Conservation (phyloP, 2,888 invertebrate species). For the Clitarchus hookeri region DNA sequence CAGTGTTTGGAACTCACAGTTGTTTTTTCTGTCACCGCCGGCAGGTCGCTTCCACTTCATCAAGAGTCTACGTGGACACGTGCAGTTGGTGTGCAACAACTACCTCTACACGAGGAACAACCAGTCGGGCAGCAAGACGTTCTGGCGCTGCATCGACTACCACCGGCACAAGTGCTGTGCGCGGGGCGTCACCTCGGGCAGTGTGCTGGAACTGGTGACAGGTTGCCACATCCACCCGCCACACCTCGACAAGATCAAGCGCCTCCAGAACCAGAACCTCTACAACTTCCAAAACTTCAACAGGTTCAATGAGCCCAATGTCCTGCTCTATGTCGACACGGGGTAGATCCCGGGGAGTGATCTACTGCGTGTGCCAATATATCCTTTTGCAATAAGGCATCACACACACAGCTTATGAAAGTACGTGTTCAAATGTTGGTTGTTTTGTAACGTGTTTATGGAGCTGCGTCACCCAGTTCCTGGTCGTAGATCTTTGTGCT, state of each 20-base stretch:
- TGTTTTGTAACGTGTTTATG: no score
- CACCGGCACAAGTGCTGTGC: constrained; percentile 17
- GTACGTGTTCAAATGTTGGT: no score
- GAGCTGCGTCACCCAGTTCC: no score
- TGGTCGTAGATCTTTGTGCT: no score
- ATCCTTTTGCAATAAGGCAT: no score
- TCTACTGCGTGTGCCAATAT: no score
- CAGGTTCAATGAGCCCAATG: not conserved
- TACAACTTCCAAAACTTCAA: not conserved
- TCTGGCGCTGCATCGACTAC: constrained; percentile 24
- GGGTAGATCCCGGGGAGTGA: not conserved
- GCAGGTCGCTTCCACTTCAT: not conserved
- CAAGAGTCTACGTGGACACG: not conserved
- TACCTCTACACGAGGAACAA: constrained; percentile 20
- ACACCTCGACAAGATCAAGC: not conserved
- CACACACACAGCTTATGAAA: no score
- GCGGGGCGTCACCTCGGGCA: constrained; percentile 18
- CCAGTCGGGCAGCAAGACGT: constrained; percentile 6
- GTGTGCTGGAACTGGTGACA: not conserved
- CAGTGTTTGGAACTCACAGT: no score
- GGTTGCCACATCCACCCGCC: constrained; percentile 1
- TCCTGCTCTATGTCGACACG: not conserved
- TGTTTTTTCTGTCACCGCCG: no score
- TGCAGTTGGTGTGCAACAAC: constrained; percentile 11
- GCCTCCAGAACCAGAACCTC: not conserved